Base-by-base conservation (phyloP, 35 echinoderm and acorn worm genomes). In the Apostichopus parvimensis region DNA sequence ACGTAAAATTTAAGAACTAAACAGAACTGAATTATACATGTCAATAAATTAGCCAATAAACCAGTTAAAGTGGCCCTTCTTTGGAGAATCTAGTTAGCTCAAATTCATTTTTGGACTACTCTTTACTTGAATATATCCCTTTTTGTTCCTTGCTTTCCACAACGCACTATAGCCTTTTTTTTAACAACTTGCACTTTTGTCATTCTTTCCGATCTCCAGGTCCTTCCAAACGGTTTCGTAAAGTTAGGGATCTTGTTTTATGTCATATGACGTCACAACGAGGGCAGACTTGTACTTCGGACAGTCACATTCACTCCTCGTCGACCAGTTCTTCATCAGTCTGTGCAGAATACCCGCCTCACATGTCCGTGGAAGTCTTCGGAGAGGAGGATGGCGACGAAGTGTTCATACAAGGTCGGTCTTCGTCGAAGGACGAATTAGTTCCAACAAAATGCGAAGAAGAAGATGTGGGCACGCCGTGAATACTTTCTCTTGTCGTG, bases 331-430 rank as follows among this genome's bases (percentile, higher is more conserved):
- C 90, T 10, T 90, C 90, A 26, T 92, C 93, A 5, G 86, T 87
- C 62, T 91, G 92, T 28, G 77, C 87, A 6, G 92, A 91, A 20
- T 93, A 97, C 45, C 64, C 77, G 56, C 53, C 80, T 78, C 22
- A 85, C 78, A 76, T 91, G 91, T 56, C 95, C 91, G 53, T 78
- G 71, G 77, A 94, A 76, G 28, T 91, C 78, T 94, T 97, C 72
- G 94, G 93, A 66, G 95, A 97, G 79, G 95, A 96, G 17, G 93
- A 97, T 22, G 93, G 83, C 4, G 95, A 97, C 34, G 87, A 97
- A 62, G 95, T 97, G 0, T 97, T 97, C 75, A 82, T 94, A 26
- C 90, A 94, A 53, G 86, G 93, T 54, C 60, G 95, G 18, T 72
- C 85, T 11, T 86, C 89, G 7, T 94, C 95, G 4, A 81, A 91